These are phyloP conservation scores for Burhinus oedicnemus DNA, from an alignment of 2,113 vertebrate genomes.

Conservation along the genomic window DNA sequence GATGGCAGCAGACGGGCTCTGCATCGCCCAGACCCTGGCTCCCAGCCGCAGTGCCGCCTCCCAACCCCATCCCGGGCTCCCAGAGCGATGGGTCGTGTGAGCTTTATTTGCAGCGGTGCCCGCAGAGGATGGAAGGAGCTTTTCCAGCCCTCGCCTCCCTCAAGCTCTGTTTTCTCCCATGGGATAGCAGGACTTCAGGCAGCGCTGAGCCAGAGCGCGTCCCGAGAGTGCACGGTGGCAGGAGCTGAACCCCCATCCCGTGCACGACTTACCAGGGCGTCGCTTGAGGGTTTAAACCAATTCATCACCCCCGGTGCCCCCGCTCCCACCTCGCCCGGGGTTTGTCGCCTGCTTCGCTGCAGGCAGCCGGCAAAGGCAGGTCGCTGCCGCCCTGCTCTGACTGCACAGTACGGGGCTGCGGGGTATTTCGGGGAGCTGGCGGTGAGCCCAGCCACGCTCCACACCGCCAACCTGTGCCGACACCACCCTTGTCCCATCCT, in stretches of 20 bases:
- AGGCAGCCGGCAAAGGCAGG: neutral
- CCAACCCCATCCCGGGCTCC: neutral
- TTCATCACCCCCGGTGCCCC: neutral
- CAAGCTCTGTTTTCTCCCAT: accelerated
- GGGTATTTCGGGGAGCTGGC: neutral
- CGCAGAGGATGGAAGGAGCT: neutral
- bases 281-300: neutral
- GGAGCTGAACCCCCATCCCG: neutral
- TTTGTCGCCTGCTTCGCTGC: neutral
- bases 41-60: accelerated
- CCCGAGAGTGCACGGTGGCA: accelerated
- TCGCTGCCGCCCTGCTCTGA: neutral
- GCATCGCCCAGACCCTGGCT: neutral
- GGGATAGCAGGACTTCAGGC: neutral
- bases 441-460: neutral
- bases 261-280: neutral
- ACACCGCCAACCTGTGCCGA: accelerated
- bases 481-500: neutral
- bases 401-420: too few species aligned
- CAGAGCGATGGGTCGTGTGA: neutral
- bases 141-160: neutral
- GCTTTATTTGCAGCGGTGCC: neutral
- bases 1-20: neutral
- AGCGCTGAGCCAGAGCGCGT: neutral
- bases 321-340: neutral